These are phyloP conservation scores for Axinella damicornis DNA, from an alignment of 37 sponge, comb jelly and placozoan genomes.

Conservation along the genomic window DNA sequence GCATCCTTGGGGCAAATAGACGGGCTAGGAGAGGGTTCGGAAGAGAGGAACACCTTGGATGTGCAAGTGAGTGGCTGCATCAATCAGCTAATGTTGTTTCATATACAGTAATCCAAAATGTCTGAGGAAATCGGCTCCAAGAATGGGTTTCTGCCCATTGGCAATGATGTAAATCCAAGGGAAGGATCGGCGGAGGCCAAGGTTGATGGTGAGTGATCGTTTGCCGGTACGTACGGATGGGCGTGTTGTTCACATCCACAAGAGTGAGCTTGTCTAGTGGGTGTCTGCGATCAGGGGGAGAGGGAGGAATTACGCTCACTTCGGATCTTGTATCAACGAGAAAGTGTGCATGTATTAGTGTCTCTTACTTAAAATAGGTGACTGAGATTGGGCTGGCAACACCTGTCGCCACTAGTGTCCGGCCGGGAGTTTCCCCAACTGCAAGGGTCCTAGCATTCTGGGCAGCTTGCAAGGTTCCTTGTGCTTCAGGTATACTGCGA, in stretches of 20 bases:
- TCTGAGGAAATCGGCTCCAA: conserved; percentile 71
- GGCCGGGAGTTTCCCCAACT: conserved; percentile 48
- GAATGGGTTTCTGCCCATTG: conserved; percentile 68
- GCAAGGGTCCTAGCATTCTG: conserved; percentile 40
- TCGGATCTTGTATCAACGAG: background rate
- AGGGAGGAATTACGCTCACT: background rate
- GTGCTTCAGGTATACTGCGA: too few relatives aligned
- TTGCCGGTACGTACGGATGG: conserved; percentile 5
- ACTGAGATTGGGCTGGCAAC: conserved; percentile 2
- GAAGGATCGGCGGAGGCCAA: conserved; percentile 57
- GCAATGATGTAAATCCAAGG: conserved; percentile 73
- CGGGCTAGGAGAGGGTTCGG: conserved; percentile 14
- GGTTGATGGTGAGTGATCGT: conserved; percentile 69
- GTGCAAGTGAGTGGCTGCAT: conserved; percentile 10
- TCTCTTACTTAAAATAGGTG: background rate
- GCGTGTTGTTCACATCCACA: conserved; percentile 15
- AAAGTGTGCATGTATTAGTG: background rate
- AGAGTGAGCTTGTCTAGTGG: conserved; percentile 29
- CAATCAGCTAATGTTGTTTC: conserved; percentile 1
- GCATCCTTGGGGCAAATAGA: conserved; percentile 29
- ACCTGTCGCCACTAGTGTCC: conserved; percentile 22
- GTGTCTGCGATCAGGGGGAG: conserved; percentile 2
- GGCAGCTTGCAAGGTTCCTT: too few relatives aligned
- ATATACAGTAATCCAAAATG: conserved; percentile 54
- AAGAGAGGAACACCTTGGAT: conserved; percentile 30